Base-by-base conservation (phyloP, 2,113 vertebrate species). In the Coracopsis vasa region DNA sequence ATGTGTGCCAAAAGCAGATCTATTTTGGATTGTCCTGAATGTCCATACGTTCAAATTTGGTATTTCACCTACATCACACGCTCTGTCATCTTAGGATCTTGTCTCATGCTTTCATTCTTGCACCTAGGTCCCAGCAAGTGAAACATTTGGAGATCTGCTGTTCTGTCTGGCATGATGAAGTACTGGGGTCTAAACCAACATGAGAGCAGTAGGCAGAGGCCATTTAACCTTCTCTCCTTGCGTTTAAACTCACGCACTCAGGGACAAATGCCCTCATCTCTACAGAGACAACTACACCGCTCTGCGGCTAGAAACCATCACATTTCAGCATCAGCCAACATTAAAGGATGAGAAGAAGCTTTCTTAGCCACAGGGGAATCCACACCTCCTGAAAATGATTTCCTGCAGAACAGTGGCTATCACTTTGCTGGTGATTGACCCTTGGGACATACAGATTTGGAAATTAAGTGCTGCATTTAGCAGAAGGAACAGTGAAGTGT, bases 381-480 rank as follows among this genome's bases (percentile, higher is more conserved):
- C 79, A 70, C n/a, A 73, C 37, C 9, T 83, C 37, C 35, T 62
- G 83, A 83, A 86, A 90, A 95, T 70, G 65, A 54, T 29, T 92
- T 92, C 50, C 82, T 45, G 31, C 60, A 66, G 79, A 86, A 48
- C 28, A 65, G 33, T 60, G 70, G 84, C 2, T 6, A 84, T 72
- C 80, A 73, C 24, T 88, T 88, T 8, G 7, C 56, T 73, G 70
- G 69, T 81, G 42, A 90, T 3, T 82, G 67, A 87, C 53, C 80
- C 80, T 94, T 12, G 6, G 71, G 78, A 96, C 78, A 84, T 11
- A 42, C 4, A 87, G 91, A 82, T 92, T 60, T 92, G 74, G 58
- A 97, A 95, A 91, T 71, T 33, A 92, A 84, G 48, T 29, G 27
- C 31, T 31, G 44, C 39, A 48, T 64, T 87, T 69, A 83, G 88